Base-by-base conservation (phyloP, 2,797 vertebrate species). In the Characodon lateralis region DNA sequence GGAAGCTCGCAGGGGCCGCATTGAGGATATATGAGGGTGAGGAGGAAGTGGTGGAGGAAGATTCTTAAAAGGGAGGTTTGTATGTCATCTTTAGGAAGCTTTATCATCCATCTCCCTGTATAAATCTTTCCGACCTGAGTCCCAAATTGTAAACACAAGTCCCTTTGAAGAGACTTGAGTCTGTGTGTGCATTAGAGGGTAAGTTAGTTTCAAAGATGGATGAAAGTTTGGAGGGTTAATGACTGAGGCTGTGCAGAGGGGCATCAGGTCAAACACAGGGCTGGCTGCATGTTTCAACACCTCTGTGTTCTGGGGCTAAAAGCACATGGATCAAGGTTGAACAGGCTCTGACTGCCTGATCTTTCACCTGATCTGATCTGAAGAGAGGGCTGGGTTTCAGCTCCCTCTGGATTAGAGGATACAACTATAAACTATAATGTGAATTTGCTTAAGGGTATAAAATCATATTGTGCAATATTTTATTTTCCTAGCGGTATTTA, bases 61-160 rank as follows among this genome's bases (percentile, higher is more conserved):
- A 82, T 79, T 78, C 79, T 87, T 92, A 78, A 92, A 92, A 91
- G 88, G 85, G 84, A 89, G 77, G 80, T 82, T 85, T 93, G 88
- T 93, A 85, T 86, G 80, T 82, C 80, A 72, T 87, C 73, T 89
- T 73, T 35, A 80, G 72, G 61, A 68, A 82, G 61, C 55, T 53
- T 72, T 2, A 1, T 77, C 86, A 85, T 78, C 77, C 79, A 72
- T 59, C 59, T 78, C 74, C 78, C 82, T 28, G 26, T 6, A 68
- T 72, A 82, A 81, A 84, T 85, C 82, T 71, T 78, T 18, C 78
- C 73, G 75, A 83, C 71, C 77, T 5, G 13, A 81, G 72, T 58
- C 72, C 71, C 51, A 72, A 24, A 46, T 72, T 78, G 46, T 77
- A 73, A 28, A 26, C 80, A 73, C n/a, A 18, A 66, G 72, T 80